Evolutionary conservation across 2,888 invertebrate genomes (phyloP).

Genomic region (Andrena minutula): DNA sequence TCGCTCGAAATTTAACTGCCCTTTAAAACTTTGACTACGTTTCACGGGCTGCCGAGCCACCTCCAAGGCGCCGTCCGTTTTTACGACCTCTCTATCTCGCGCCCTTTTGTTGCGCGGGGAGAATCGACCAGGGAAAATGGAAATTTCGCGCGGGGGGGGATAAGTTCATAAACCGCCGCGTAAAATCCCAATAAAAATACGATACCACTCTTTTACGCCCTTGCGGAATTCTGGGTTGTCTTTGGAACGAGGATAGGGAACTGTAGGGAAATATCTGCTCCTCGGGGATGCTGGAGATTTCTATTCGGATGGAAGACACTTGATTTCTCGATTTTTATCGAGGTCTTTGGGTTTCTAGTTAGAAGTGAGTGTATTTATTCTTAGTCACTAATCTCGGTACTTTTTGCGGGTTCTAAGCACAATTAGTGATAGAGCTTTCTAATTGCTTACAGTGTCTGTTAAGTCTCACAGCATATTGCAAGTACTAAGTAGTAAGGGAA

Average conservation of each 20-base stretch:
- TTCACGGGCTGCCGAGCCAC: constrained; percentile 69
- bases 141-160: constrained; percentile 61
- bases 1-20: constrained; percentile 82
- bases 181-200: constrained; percentile 24
- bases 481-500: no score
- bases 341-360: no score
- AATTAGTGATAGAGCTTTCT: no score
- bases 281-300: not conserved
- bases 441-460: no score
- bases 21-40: constrained; percentile 78
- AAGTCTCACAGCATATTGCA: no score
- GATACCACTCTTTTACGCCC: constrained; percentile 4
- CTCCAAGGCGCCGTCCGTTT: constrained; percentile 60
- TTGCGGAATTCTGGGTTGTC: not conserved
- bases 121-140: constrained; percentile 64
- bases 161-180: constrained; percentile 38
- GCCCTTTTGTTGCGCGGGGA: constrained; percentile 61
- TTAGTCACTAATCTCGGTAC: no score
- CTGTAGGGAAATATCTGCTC: not conserved
- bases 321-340: no score
- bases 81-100: constrained; percentile 71
- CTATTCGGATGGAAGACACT: not conserved
- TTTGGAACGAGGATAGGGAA: not conserved
- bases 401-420: no score
- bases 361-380: no score